Evolutionary conservation across 2,888 invertebrate species (phyloP).

Genomic region (Lamellibrachia columna): DNA sequence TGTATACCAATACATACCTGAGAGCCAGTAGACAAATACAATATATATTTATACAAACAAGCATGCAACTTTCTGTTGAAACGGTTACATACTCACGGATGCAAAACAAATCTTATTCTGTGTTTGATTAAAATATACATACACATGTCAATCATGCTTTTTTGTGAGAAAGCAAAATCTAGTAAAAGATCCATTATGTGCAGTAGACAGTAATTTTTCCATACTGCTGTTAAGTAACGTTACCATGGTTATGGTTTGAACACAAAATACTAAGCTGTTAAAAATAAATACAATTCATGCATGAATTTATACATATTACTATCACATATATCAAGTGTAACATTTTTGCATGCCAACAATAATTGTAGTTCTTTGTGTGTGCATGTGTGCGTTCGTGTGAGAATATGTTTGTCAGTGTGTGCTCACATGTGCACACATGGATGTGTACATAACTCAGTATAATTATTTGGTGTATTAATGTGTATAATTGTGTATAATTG

Average conservation of each 20-base stretch:
- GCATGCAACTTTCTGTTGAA: not conserved
- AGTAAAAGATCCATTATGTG: not conserved
- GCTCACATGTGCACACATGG: too few relatives aligned
- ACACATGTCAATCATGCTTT: not conserved
- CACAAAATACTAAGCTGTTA: not conserved
- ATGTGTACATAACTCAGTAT: too few relatives aligned
- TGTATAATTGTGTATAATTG: not conserved
- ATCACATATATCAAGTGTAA: not conserved
- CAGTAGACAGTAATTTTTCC: not conserved
- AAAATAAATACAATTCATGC: not conserved
- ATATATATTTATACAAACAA: not conserved
- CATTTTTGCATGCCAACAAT: not conserved
- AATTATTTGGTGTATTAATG: too few relatives aligned
- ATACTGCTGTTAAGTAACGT: not conserved
- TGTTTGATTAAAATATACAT: too few relatives aligned
- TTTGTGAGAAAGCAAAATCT: not conserved
- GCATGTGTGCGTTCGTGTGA: not conserved
- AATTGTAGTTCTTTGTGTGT: not conserved
- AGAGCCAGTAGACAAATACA: not conserved
- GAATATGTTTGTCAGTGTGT: not conserved
- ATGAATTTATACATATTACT: not conserved
- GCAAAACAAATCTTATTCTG: not conserved
- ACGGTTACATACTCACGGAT: not conserved
- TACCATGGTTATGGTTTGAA: not conserved
- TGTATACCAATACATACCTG: constrained; percentile 4